Base-by-base conservation (phyloP, 2,888 invertebrate genomes). In the Osedax fenrisi region DNA sequence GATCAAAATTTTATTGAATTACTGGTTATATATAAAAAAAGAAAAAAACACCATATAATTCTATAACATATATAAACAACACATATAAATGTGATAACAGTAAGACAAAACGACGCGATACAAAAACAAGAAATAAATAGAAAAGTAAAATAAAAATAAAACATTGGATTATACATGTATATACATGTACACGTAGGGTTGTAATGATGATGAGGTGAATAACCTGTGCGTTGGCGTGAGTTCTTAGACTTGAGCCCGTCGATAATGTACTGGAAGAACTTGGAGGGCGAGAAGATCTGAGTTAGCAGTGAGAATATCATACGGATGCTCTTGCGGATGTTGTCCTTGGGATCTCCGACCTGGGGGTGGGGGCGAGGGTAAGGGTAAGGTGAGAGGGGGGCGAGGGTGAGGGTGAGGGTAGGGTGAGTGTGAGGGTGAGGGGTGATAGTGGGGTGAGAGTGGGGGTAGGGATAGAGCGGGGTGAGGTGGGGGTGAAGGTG, bases 161-260 rank as follows among this genome's bases (percentile, higher is more conserved):
- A n/a, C n/a, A n/a, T n/a, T n/a, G n/a, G n/a, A n/a, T n/a, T n/a
- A n/a, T n/a, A n/a, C n/a, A n/a, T n/a, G n/a, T n/a, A 17, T 41
- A 17, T 10, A 41, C 41, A 17, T 5, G 41, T 41, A 17, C 5
- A 41, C 17, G 41, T 41, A 17, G 5, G 41, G 41, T 5, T 41
- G 41, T 5, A 17, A 10, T 5, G 17, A 17, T 41, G 41, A 17
- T 5, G 5, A 17, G 41, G 41, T 41, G 41, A 41, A n/a, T n/a
- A n/a, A 78, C 90, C 90, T 80, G 94, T 91, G 81, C 96, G 88
- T 84, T 96, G 96, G 62, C 96, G 88, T 0, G 96, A 92, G 85
- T 96, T 97, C 85, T 98, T 98, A 0, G 95, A 94, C 82, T 94
- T 94, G 17, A 96, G 85, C 1, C 95, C 97, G 80, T 97, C 96